Evolutionary conservation across 2,888 invertebrate genomes (phyloP), one percentile per base, ranked within the genome.

Genomic region (Osedax frankpressi): DNA sequence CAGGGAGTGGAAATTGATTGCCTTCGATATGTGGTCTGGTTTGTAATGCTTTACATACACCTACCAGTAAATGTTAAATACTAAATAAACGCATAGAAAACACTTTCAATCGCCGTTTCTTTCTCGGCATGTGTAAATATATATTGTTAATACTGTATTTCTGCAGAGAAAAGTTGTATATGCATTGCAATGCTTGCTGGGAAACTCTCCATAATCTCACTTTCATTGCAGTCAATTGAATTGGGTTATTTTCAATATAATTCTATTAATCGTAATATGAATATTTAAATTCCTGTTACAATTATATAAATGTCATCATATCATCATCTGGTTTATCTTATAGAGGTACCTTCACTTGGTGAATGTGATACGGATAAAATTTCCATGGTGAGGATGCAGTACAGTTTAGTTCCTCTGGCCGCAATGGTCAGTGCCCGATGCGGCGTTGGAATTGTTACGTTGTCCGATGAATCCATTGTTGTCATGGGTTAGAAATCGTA

Each of bases 101-200:
- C n/a, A n/a, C n/a, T n/a, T n/a, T n/a, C n/a, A n/a, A n/a, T n/a
- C n/a, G n/a, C n/a, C n/a, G n/a, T n/a, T n/a, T n/a, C n/a, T n/a
- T n/a, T n/a, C n/a, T n/a, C n/a, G n/a, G n/a, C n/a, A n/a, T n/a
- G n/a, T n/a, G n/a, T n/a, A n/a, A n/a, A n/a, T n/a, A n/a, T n/a
- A n/a, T n/a, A n/a, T n/a, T n/a, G n/a, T n/a, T n/a, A n/a, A n/a
- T n/a, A n/a, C n/a, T n/a, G n/a, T n/a, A n/a, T n/a, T n/a, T n/a
- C 78, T 79, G 3, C 79, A 83, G 83, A 81, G 28, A 79, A 79
- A 44, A 78, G 80, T 19, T 82, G 79, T 75, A 76, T 89, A 77
- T 89, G 89, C 3, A 84, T 91, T 74, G 89, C 88, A 0, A 88
- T 89, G 25, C 82, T 90, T 75, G 87, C 87, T 75, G 88, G 89